Conservation (phyloP, 64 coral and sea anemone genomes). For the Stylophora pistillata region DNA sequence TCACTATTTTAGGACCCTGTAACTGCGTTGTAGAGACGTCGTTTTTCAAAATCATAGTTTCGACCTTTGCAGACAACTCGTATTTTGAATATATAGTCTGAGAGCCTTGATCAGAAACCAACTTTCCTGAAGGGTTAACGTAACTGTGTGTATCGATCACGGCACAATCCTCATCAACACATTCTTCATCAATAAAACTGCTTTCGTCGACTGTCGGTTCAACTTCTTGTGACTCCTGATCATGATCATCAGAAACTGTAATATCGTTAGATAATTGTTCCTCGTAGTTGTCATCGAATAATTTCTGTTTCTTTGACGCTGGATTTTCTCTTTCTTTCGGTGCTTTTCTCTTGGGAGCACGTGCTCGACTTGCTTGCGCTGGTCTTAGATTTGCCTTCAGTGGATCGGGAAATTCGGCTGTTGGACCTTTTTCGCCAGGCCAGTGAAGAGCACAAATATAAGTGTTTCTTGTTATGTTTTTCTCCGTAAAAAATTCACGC, state of each 20-base stretch:
- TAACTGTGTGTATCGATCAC: too few species aligned
- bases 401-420: slow-evolving; percentile 59
- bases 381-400: slow-evolving; percentile 64
- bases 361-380: slow-evolving; percentile 35
- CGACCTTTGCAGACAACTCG: slow-evolving; percentile 57
- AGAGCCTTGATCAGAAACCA: slow-evolving; percentile 30
- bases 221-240: slow-evolving; percentile 55
- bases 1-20: slow-evolving; percentile 65
- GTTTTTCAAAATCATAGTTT: slow-evolving; percentile 67
- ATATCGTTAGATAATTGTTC: too few species aligned
- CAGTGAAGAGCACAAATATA: slow-evolving; percentile 80
- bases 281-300: too few species aligned
- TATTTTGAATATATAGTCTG: slow-evolving; percentile 60
- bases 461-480: slow-evolving; percentile 59
- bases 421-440: slow-evolving; percentile 63
- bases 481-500: background rate
- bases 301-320: slow-evolving; percentile 47
- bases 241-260: slow-evolving; percentile 35
- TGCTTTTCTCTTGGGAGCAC: slow-evolving; percentile 63
- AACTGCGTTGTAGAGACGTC: slow-evolving; percentile 41
- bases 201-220: slow-evolving; percentile 28
- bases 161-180: slow-evolving; percentile 25
- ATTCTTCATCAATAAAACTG: slow-evolving; percentile 28
- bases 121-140: too few species aligned
- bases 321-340: slow-evolving; percentile 54